phyloP scores from a whole-genome alignment of 2,888 invertebrate species.

The Hermaeophaga mercurialis region DNA sequence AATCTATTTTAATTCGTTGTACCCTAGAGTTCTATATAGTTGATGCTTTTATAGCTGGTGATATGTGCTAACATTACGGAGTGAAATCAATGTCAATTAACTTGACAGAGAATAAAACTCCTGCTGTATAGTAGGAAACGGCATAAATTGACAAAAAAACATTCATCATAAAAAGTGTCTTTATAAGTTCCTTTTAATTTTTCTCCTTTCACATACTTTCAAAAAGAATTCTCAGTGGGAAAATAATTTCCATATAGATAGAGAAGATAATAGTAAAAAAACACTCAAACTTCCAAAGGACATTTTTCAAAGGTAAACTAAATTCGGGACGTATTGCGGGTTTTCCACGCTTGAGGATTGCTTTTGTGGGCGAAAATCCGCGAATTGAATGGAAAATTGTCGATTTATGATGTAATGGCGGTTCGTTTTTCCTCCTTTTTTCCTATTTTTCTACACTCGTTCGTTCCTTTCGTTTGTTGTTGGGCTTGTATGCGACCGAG shows the following conservation, averaged over 20 bases:
- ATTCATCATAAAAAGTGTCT: neutral
- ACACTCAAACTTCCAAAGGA: constrained; percentile 42
- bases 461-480: constrained; percentile 21
- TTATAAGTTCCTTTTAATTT: constrained; percentile 5
- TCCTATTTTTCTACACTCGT: constrained; percentile 16
- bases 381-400: constrained; percentile 53
- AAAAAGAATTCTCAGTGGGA: constrained; percentile 10
- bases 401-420: constrained; percentile 50
- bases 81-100: too few species aligned
- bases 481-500: constrained; percentile 13
- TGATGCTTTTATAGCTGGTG: too few species aligned
- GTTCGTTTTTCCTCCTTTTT: constrained; percentile 24
- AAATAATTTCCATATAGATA: constrained; percentile 45
- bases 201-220: neutral
- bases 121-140: too few species aligned
- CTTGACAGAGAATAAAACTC: too few species aligned
- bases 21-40: too few species aligned
- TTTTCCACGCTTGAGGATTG: constrained; percentile 46
- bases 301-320: constrained; percentile 47
- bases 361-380: constrained; percentile 47
- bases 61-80: too few species aligned
- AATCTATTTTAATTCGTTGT: too few species aligned
- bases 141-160: neutral
- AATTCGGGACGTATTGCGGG: constrained; percentile 47
- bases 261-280: constrained; percentile 41